phyloP scores from a whole-genome alignment of 2,888 invertebrate species.

The Drosophila mayaguana region DNA sequence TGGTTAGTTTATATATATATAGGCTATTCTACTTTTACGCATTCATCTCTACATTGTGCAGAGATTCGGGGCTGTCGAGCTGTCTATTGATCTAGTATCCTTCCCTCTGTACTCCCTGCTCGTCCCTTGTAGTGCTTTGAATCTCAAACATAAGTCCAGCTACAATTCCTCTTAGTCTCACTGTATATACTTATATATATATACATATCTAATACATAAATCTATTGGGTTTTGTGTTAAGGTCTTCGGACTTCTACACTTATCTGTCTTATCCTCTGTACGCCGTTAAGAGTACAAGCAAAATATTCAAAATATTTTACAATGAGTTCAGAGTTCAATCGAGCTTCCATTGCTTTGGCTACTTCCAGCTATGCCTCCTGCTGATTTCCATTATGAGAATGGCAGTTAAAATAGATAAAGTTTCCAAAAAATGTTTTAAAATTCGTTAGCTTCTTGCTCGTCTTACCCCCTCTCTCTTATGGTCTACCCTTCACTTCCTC shows the following conservation, averaged over 20 bases:
- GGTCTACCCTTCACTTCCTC: background rate
- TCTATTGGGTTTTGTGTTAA: too few species aligned
- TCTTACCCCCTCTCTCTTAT: background rate
- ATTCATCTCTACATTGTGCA: background rate
- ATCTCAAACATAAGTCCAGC: too few species aligned
- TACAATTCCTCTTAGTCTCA: too few species aligned
- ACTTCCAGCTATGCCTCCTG: background rate
- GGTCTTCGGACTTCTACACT: background rate
- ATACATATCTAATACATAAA: too few species aligned
- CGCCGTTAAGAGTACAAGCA: background rate
- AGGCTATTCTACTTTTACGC: background rate
- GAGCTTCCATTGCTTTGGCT: background rate
- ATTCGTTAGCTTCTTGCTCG: background rate
- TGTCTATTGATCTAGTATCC: background rate
- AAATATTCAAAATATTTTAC: background rate
- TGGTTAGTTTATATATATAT: background rate
- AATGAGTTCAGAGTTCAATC: background rate
- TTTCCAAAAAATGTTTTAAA: constrained; percentile 3
- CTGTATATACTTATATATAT: too few species aligned
- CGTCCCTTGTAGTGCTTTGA: too few species aligned
- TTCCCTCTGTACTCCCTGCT: background rate
- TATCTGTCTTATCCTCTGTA: background rate
- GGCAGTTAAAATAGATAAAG: background rate
- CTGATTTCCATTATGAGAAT: background rate
- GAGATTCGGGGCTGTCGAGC: too few species aligned